Evolutionary conservation across 2,113 vertebrate species (phyloP).

Genomic region (Maccullochella peelii): DNA sequence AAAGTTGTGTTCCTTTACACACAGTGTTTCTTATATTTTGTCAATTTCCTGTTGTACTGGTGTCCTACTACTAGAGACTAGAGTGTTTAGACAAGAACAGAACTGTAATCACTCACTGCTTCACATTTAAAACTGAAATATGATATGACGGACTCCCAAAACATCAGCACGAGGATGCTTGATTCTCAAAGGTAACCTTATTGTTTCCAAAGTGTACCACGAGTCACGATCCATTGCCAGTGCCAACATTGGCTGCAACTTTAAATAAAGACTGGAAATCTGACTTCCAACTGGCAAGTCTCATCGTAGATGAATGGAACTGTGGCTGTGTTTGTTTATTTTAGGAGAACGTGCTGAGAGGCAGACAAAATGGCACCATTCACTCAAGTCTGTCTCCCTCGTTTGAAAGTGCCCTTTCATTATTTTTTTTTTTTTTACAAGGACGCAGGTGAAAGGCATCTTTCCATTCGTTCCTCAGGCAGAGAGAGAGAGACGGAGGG

Average conservation of each 20-base stretch:
- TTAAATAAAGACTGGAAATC: conserved; percentile 20
- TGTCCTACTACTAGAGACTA: background rate
- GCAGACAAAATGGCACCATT: conserved; percentile 25
- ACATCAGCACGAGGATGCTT: background rate
- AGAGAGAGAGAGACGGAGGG: background rate
- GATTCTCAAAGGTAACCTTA: conserved; percentile 22
- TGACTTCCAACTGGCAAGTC: conserved; percentile 35
- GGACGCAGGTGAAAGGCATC: conserved; percentile 14
- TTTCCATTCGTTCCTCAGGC: background rate
- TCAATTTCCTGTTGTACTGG: background rate
- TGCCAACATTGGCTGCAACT: conserved; percentile 22
- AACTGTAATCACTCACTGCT: background rate
- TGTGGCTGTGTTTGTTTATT: conserved; percentile 49
- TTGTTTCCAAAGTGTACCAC: conserved; percentile 14
- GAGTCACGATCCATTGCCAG: background rate
- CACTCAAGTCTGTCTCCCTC: background rate
- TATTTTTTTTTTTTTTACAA: background rate
- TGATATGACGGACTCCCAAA: background rate
- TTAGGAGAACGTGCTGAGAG: conserved; percentile 10
- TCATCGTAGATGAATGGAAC: conserved; percentile 47
- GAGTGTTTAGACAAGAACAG: background rate
- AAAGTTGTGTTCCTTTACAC: background rate
- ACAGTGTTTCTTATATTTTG: background rate
- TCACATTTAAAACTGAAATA: conserved; percentile 10
- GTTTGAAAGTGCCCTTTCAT: conserved; percentile 25